Percentiles rank a stretch among this genome's conserved stretches.
Evolutionary conservation across 2,888 invertebrate genomes (phyloP).

Genomic region (Clunio marinus): DNA sequence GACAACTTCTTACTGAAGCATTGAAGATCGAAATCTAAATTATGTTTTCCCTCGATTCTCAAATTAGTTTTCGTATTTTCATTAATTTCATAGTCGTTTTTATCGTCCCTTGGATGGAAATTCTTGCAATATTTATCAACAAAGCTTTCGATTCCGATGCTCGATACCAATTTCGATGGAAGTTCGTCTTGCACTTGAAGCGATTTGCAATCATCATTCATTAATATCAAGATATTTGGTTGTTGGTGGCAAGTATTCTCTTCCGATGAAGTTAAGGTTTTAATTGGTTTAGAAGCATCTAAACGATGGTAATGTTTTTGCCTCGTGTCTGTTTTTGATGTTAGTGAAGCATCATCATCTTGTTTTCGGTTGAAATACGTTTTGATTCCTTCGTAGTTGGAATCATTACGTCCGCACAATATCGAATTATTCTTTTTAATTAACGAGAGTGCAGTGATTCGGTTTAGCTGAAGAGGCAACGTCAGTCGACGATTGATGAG

Average conservation of each 20-base stretch:
- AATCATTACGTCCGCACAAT: background rate
- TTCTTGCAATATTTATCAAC: background rate
- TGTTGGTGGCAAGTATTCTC: background rate
- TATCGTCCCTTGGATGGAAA: background rate
- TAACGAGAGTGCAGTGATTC: conserved; percentile 2
- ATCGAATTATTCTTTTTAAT: conserved; percentile 32
- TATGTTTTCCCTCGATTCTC: conserved; percentile 19
- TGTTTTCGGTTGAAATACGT: background rate
- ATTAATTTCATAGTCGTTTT: conserved; percentile 24
- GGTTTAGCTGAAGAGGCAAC: background rate
- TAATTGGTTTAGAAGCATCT: conserved; percentile 33
- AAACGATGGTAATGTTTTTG: conserved; percentile 22
- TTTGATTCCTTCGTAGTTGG: background rate
- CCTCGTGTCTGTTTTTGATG: background rate
- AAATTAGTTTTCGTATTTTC: conserved; percentile 28
- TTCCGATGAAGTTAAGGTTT: conserved; percentile 1
- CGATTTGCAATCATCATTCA: conserved; percentile 21
- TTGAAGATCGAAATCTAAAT: conserved; percentile 35
- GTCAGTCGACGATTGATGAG: background rate
- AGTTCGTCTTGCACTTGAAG: background rate
- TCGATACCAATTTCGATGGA: background rate
- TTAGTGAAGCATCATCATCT: background rate
- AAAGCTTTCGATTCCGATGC: background rate
- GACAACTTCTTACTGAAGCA: conserved; percentile 30
- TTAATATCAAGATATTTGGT: conserved; percentile 35